Evolutionary conservation across 2,888 invertebrate species (phyloP).

Genomic region (Rhingia rostrata): DNA sequence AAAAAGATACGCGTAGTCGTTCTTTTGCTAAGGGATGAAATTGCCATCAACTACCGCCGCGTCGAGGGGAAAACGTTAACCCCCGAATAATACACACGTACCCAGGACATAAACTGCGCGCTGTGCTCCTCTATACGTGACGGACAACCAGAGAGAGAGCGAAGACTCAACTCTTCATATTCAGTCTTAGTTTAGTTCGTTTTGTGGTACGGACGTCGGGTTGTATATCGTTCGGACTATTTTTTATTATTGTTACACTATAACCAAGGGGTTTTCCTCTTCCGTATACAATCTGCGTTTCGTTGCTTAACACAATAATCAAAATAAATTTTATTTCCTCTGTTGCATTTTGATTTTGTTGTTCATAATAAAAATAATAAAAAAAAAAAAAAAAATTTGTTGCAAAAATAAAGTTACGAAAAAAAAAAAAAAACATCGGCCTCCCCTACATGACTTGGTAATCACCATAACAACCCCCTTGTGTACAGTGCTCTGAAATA

Average conservation of each 20-base stretch:
- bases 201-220: constrained; percentile 63
- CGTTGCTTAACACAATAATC: not conserved
- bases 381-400: not conserved
- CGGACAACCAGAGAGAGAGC: constrained; percentile 9
- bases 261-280: not conserved
- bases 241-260: constrained; percentile 44
- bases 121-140: constrained; percentile 24
- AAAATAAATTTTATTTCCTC: not conserved
- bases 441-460: constrained; percentile 14
- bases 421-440: constrained; percentile 5
- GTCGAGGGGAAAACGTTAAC: constrained; percentile 16
- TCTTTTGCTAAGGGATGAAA: constrained; percentile 33
- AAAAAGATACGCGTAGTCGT: too few species aligned
- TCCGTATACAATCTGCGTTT: constrained; percentile 22
- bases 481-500: constrained; percentile 46
- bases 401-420: not conserved
- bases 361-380: not conserved
- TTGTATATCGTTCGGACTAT: constrained; percentile 45
- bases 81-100: constrained; percentile 8
- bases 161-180: constrained; percentile 1
- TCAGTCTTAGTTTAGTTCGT: constrained; percentile 67
- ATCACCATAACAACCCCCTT: constrained; percentile 66
- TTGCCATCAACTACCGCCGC: not conserved
- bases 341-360: not conserved
- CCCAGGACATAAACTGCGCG: constrained; percentile 19